Conservation (phyloP, 2,888 invertebrate genomes). For the Conomelus anceps region DNA sequence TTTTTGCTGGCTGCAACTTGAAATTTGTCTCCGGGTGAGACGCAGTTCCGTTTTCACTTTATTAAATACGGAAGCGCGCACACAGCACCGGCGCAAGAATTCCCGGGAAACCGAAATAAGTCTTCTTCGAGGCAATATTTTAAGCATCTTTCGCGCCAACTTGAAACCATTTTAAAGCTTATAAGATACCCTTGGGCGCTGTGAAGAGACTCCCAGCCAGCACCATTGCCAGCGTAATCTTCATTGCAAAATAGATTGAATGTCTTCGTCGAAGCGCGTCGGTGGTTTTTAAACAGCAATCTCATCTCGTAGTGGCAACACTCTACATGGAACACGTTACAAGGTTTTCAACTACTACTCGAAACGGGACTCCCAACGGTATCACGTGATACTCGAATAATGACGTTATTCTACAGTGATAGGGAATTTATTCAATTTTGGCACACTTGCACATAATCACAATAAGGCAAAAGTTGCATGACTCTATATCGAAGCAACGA, state of each 20-base stretch:
- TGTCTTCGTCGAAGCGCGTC: background rate
- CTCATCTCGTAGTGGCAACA: background rate
- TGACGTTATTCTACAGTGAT: background rate
- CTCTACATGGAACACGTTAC: background rate
- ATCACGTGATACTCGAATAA: background rate
- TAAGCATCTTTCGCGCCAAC: background rate
- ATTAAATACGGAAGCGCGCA: background rate
- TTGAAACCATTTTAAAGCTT: background rate
- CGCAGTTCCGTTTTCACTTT: background rate
- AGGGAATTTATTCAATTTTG: background rate
- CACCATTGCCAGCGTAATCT: background rate
- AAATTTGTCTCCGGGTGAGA: background rate
- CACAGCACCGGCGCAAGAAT: background rate
- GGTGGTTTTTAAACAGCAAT: background rate
- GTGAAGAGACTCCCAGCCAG: background rate
- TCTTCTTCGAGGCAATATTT: background rate
- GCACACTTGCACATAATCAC: background rate
- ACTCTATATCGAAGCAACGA: background rate
- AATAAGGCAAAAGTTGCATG: background rate
- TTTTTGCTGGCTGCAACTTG: background rate
- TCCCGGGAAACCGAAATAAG: background rate
- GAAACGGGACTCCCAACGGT: background rate
- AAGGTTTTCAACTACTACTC: background rate
- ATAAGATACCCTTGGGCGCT: background rate
- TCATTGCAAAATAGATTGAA: background rate